phyloP scores from a whole-genome alignment of 2,888 invertebrate genomes.

The Drosophila quinaria region DNA sequence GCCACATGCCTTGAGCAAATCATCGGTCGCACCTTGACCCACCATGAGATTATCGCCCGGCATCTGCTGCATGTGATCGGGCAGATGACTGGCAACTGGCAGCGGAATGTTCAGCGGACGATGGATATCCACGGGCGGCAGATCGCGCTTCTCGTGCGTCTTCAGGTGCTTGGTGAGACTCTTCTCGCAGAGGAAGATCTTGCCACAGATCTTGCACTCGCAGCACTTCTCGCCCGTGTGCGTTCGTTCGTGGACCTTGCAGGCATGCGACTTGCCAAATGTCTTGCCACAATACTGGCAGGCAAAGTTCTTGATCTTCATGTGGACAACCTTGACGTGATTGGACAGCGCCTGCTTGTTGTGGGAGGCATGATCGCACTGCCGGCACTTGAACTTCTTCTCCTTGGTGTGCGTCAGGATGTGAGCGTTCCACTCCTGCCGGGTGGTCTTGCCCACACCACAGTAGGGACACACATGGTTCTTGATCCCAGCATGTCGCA shows the following conservation, averaged over 20 bases:
- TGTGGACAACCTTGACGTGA: constrained; percentile 82
- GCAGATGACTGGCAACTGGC: constrained; percentile 36
- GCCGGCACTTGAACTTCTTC: constrained; percentile 83
- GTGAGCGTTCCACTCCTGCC: constrained; percentile 84
- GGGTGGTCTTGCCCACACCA: constrained; percentile 83
- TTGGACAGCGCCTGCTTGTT: constrained; percentile 83
- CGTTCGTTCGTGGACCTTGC: constrained; percentile 83
- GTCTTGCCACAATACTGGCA: constrained; percentile 83
- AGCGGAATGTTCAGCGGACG: constrained; percentile 75
- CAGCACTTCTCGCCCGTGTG: constrained; percentile 83
- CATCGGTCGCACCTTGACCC: constrained; percentile 73
- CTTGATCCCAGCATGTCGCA: constrained; percentile 85
- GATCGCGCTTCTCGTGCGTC: constrained; percentile 82
- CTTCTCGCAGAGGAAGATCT: constrained; percentile 83
- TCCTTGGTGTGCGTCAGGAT: constrained; percentile 84
- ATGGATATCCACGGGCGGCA: constrained; percentile 70
- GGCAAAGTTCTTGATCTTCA: constrained; percentile 83
- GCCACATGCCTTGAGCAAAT: constrained; percentile 79
- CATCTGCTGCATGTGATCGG: constrained; percentile 31
- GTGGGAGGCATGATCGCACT: constrained; percentile 83
- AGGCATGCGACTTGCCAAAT: constrained; percentile 82
- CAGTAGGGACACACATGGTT: constrained; percentile 85
- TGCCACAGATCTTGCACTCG: constrained; percentile 83
- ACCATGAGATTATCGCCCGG: constrained; percentile 46
- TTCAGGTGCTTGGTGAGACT: constrained; percentile 83